Evolutionary conservation across 2,113 vertebrate species (phyloP).

Genomic region (Gobiocypris rarus): DNA sequence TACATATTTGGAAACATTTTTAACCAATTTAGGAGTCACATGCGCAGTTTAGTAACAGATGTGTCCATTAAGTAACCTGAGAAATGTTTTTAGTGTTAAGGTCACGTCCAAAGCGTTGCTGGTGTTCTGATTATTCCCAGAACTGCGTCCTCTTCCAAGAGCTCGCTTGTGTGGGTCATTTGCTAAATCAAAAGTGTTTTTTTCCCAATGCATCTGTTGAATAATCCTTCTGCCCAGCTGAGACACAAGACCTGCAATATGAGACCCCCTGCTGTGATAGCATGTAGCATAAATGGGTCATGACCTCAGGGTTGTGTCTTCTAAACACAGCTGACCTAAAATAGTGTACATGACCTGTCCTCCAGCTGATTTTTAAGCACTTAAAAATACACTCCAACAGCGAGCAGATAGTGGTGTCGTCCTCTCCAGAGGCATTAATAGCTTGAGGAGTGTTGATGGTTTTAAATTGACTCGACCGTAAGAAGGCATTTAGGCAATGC

Average conservation of each 20-base stretch:
- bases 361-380: slow-evolving; percentile 46
- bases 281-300: slow-evolving; percentile 40
- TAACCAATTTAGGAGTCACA: background rate
- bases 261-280: slow-evolving; percentile 26
- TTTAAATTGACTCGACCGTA: slow-evolving; percentile 61
- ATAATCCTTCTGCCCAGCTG: slow-evolving; percentile 1
- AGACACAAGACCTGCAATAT: background rate
- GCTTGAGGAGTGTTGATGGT: slow-evolving; percentile 63
- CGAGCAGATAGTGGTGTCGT: background rate
- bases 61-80: slow-evolving; percentile 9
- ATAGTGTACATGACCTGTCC: slow-evolving; percentile 63
- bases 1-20: background rate
- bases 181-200: slow-evolving; percentile 31
- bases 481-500: slow-evolving; percentile 73
- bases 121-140: slow-evolving; percentile 18
- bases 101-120: background rate
- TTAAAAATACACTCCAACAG: slow-evolving; percentile 68
- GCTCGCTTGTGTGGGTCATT: background rate
- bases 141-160: slow-evolving; percentile 16
- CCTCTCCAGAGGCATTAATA: slow-evolving; percentile 24
- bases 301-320: slow-evolving; percentile 36
- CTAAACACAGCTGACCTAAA: slow-evolving; percentile 55
- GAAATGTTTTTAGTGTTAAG: background rate
- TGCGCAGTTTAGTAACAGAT: background rate
- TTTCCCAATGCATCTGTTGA: slow-evolving; percentile 10